Base-by-base conservation (phyloP, 2,888 invertebrate genomes). In the Catocala fraxini region DNA sequence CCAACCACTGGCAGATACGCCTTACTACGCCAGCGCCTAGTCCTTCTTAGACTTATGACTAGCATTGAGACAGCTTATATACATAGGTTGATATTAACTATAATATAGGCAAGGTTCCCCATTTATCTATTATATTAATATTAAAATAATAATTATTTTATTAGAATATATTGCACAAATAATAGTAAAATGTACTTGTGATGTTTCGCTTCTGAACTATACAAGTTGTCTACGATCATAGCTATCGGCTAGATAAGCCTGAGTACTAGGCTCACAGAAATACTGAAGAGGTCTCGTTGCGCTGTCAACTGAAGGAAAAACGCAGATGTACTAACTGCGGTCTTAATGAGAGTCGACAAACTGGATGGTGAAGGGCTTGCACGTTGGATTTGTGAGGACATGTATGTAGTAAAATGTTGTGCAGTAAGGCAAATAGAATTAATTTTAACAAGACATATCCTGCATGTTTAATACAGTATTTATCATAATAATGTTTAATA, bases 281-380 rank as follows among this genome's bases (percentile, higher is more conserved):
- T 73, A 33, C 68, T 75, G 61, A 82, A 77, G 89, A 91, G 91
- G 71, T 89, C 79, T 81, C 76, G 76, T 82, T 82, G 83, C 56
- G 54, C 70, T 73, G 77, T 72, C 77, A 77, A 70, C 71, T 63
- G 86, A 85, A 84, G 89, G 87, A 91, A 91, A 92, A 91, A 92
- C 87, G 87, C 87, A 86, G 80, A 82, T 74, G 86, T 83, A 84
- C 85, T 85, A 85, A 87, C 84, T 80, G 84, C 89, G 83, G 89
- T 92, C 91, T 91, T 93, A 94, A 93, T 93, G 93, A 93, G 92
- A 92, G 91, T 93, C 92, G 93, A 93, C 91, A 93, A 93, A 93
- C 93, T 90, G 92, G 93, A 89, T 86, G 82, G 77, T 77, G 79
- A 83, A 90, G 90, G 89, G 88, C 88, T 82, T 67, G 60, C 35